Evolutionary conservation across 2,113 vertebrate species (phyloP), one percentile per base, ranked within the genome.

Genomic region (Myodes glareolus): DNA sequence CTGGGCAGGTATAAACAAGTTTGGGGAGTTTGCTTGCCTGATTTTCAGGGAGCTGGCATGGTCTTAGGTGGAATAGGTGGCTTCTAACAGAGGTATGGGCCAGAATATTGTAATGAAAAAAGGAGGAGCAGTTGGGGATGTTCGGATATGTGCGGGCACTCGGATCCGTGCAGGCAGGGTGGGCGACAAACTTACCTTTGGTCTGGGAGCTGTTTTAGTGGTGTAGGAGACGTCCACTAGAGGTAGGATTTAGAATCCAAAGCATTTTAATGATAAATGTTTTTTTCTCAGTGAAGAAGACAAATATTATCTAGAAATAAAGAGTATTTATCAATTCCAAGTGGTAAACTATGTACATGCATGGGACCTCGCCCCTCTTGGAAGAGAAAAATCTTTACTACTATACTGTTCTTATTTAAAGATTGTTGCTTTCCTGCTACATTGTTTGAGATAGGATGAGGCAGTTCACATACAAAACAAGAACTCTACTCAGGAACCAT

Each of bases 121-220:
- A 5, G 14, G 68, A 0, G 67, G 14, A 3, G 4, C 68, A n/a
- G 33, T 70, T 70, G 7, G 36, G 16, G 1, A 70, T 72, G 8
- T 72, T 27, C 7, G 16, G 17, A 17, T 17, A n/a, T n/a, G 36
- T 16, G 7, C 2, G 2, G 68, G 68, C n/a, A n/a, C n/a, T n/a
- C n/a, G n/a, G n/a, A n/a, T n/a, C n/a, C n/a, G 36, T 16, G 7
- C 2, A 4, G 68, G 68, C 68, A 72, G 36, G 0, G 0, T 70
- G 7, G 36, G 16, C 7, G 14, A 58, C 36, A 72, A 19, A n/a
- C 14, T 72, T n/a, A 72, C 36, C 3, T 21, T n/a, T 16, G 68
- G 36, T n/a, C 33, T 7, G 33, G 68, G 16, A 9, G 7, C 68
- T 72, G 14, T 17, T 17, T 16, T 21, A 3, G 6, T n/a, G 1